These are phyloP conservation scores for Coenonympha glycerion DNA, from an alignment of 2,888 invertebrate genomes.

Conservation along the genomic window DNA sequence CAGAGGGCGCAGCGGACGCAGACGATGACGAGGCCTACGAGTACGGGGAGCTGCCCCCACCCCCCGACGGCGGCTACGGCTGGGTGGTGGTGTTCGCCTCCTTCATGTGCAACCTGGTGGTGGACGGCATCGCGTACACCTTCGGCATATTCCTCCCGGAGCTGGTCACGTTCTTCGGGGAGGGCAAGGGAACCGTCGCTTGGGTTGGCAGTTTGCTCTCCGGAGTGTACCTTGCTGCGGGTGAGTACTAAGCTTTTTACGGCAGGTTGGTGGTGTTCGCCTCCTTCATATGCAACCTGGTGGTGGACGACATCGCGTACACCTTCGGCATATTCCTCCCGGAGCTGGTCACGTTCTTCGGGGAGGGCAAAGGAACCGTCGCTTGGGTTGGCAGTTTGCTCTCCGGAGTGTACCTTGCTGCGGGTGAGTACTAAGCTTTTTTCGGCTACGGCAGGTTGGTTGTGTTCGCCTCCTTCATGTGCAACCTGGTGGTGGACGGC, in stretches of 20 bases:
- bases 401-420: conserved; percentile 95
- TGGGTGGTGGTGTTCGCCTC: conserved; percentile 97
- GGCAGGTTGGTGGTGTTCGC: conserved; percentile 96
- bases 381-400: conserved; percentile 97
- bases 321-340: conserved; percentile 95
- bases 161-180: conserved; percentile 87
- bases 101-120: conserved; percentile 98
- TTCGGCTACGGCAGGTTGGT: conserved; percentile 86
- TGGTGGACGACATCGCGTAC: conserved; percentile 99
- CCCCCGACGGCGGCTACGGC: conserved; percentile 93
- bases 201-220: conserved; percentile 96
- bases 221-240: conserved; percentile 96
- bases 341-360: conserved; percentile 87
- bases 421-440: conserved; percentile 78
- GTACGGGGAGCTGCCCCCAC: conserved; percentile 87
- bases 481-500: conserved; percentile 98
- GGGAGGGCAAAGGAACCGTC: conserved; percentile 89
- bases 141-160: conserved; percentile 94
- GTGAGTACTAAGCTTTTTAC: conserved; percentile 65
- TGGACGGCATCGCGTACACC: conserved; percentile 99
- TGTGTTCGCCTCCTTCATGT: conserved; percentile 96
- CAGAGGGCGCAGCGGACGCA: conserved; percentile 77
- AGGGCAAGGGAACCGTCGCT: conserved; percentile 90
- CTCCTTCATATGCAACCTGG: conserved; percentile 97
- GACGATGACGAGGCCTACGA: conserved; percentile 79